Base-by-base conservation (phyloP, 2,113 vertebrate species). In the Catharus fuscescens region DNA sequence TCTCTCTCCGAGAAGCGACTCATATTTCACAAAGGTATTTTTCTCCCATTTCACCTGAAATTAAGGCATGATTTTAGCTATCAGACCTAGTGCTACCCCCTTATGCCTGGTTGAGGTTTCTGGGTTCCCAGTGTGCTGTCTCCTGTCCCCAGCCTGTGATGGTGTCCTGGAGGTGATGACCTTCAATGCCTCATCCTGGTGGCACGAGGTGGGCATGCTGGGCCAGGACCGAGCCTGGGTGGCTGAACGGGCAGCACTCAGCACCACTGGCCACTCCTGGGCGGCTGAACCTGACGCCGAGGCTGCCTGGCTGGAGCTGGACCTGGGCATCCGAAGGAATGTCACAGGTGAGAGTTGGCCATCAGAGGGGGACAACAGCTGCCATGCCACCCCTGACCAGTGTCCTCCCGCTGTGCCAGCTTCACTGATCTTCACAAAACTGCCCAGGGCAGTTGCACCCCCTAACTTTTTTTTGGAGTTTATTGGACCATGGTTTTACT, bases 1-100 rank as follows among this genome's bases (percentile, higher is more conserved):
- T 98, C 99, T 26, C 95, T 99, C 86, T 99, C 99, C 0, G 98
- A 99, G 74, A 99, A 98, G 96, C 98, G 98, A 79, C 97, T 99
- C 44, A 10, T 98, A 59, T 98, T 99, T 91, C 96, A 86, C 60
- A 97, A 88, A 98, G 99, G 99, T 99, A 98, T 52, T 81, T 83
- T 56, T 64, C 36, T 10, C 40, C 14, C 48, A 6, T 74, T 89
- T 71, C 8, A 48, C 65, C 53, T 78, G 6, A 54, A 86, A 66
- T 44, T 32, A 38, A 66, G 54, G 32, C 64, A 24, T 1, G 0
- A 2, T 24, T 95, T 56, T 47, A 64, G 66, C 74, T 56, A 34
- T 32, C 20, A 25, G 24, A 24, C 24, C 18, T 1, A 0, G 18
- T 53, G 60, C 31, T 59, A 31, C 31, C 24, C 16, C 32, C 18